These are phyloP conservation scores for Epinotia demarniana DNA, from an alignment of 2,888 invertebrate species.

Conservation along the genomic window DNA sequence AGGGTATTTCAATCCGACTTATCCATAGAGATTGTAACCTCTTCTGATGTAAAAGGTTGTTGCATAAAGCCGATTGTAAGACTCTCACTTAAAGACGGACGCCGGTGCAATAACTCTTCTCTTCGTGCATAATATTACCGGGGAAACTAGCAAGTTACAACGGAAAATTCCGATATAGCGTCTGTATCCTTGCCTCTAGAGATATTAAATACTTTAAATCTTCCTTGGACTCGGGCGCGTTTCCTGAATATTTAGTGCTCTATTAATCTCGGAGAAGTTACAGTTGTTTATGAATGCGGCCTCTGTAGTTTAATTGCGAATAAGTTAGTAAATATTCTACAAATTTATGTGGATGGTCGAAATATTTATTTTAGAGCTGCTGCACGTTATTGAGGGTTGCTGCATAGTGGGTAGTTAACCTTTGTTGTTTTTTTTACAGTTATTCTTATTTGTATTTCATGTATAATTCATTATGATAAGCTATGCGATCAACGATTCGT, in stretches of 20 bases:
- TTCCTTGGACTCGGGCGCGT: not conserved
- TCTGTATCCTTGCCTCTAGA: not conserved
- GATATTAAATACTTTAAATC: constrained; percentile 29
- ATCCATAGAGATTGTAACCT: constrained; percentile 22
- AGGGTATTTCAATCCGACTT: not conserved
- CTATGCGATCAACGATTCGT: too few species aligned
- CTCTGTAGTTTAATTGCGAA: constrained; percentile 6
- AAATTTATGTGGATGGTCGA: not conserved
- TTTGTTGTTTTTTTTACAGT: too few species aligned
- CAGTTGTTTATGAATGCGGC: not conserved
- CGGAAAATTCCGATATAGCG: constrained; percentile 19
- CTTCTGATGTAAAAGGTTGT: constrained; percentile 24
- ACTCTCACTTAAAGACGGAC: constrained; percentile 26
- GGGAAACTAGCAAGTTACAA: constrained; percentile 12
- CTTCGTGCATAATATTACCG: constrained; percentile 20
- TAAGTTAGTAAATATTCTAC: not conserved
- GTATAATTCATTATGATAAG: too few species aligned
- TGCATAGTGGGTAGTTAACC: too few species aligned
- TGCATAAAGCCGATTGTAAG: constrained; percentile 29
- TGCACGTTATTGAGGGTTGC: not conserved
- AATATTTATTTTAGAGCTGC: not conserved
- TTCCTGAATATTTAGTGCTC: constrained; percentile 28
- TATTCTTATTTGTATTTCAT: too few species aligned
- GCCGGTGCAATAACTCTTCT: constrained; percentile 14
- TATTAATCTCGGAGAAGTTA: constrained; percentile 11